phyloP scores from a whole-genome alignment of 1,140 invertebrate genomes.

The Apis mellifera region Amel_HAv3.1 CM009941.2:14512501-14513000 shows the following conservation, averaged over 20 bases:
- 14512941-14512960: slow-evolving; percentile 56
- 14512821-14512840: slow-evolving; percentile 65
- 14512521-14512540: slow-evolving; percentile 15
- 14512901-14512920: slow-evolving; percentile 18
- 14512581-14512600: slow-evolving; percentile 69
- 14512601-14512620: slow-evolving; percentile 71
- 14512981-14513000: slow-evolving; percentile 42
- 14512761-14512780: slow-evolving; percentile 59
- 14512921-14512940: slow-evolving; percentile 59
- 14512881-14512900: slow-evolving; percentile 21
- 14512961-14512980: slow-evolving; percentile 17
- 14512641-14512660: slow-evolving; percentile 74
- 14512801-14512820: slow-evolving; percentile 72
- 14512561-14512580: slow-evolving; percentile 72
- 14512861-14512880: neutral
- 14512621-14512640: slow-evolving; percentile 66
- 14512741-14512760: slow-evolving; percentile 68
- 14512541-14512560: slow-evolving; percentile 7
- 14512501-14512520: neutral
- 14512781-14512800: slow-evolving; percentile 73
- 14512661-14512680: slow-evolving; percentile 72
- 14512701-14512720: slow-evolving; percentile 64
- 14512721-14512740: slow-evolving; percentile 56
- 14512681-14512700: slow-evolving; percentile 77
- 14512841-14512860: slow-evolving; percentile 57